Evolutionary conservation across 2,888 invertebrate species (phyloP).

Genomic region (Lypha dubia): DNA sequence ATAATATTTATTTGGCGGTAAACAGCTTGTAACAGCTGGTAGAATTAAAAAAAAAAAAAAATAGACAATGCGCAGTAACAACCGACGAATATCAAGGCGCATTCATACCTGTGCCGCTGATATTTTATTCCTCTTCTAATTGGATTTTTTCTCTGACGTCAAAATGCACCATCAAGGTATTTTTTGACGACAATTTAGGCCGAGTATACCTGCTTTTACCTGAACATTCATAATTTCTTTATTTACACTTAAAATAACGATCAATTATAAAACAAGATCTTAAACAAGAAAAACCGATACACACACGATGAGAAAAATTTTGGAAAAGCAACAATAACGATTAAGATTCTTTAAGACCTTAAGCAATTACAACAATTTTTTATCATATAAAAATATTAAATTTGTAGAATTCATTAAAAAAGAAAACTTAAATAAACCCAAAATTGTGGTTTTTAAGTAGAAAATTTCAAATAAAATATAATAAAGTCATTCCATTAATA

Average conservation of each 20-base stretch:
- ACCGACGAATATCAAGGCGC: too few species aligned
- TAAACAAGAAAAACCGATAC: background rate
- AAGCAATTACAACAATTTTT: background rate
- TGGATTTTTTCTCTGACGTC: too few species aligned
- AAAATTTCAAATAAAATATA: slow-evolving; percentile 7
- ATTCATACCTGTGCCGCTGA: too few species aligned
- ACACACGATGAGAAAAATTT: background rate
- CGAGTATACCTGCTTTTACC: too few species aligned
- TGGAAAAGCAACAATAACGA: background rate
- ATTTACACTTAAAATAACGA: background rate
- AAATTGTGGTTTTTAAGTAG: background rate
- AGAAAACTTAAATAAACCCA: background rate
- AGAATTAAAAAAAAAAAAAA: too few species aligned
- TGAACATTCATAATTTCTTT: too few species aligned
- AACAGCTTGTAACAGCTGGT: too few species aligned
- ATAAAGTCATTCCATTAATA: slow-evolving; percentile 21
- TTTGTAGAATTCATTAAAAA: slow-evolving; percentile 17
- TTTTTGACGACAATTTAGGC: too few species aligned
- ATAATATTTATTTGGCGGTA: too few species aligned
- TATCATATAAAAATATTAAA: background rate
- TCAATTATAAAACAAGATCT: background rate
- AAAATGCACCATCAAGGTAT: too few species aligned
- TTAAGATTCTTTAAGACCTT: background rate
- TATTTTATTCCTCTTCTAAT: too few species aligned
- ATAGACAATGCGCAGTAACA: too few species aligned